Evolutionary conservation across 2,888 invertebrate genomes (phyloP).

Genomic region (Halictus quadricinctus): DNA sequence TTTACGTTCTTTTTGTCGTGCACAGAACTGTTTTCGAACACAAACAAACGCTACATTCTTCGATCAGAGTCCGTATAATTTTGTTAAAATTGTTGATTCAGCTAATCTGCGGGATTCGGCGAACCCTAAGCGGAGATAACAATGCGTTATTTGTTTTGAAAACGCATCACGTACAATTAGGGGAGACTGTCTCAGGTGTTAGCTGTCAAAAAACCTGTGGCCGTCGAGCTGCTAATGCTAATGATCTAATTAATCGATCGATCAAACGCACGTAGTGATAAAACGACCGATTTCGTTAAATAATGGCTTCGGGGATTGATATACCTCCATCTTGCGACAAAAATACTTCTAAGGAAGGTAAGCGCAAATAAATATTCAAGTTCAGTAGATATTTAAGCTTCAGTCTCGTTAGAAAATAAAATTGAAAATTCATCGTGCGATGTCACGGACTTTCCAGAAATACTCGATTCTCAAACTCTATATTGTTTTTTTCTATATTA

Average conservation of each 20-base stretch:
- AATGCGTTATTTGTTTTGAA: conserved; percentile 39
- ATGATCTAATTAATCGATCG: background rate
- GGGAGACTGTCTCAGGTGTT: background rate
- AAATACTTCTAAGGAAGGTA: conserved; percentile 69
- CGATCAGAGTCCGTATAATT: background rate
- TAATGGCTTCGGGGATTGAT: conserved; percentile 70
- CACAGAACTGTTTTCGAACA: background rate
- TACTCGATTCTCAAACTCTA: too few relatives aligned
- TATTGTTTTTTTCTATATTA: too few relatives aligned
- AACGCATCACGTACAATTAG: background rate
- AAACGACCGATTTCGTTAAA: conserved; percentile 30
- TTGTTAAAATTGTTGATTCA: background rate
- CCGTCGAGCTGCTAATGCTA: background rate
- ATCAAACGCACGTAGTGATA: background rate
- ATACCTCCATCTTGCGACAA: conserved; percentile 72
- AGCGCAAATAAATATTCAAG: background rate
- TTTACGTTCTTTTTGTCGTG: background rate
- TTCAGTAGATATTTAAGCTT: background rate
- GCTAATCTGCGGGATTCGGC: conserved; percentile 9
- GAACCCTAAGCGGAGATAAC: background rate
- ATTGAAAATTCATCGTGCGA: background rate
- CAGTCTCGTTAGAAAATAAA: background rate
- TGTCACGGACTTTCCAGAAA: background rate
- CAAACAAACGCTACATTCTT: background rate
- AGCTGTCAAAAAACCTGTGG: conserved; percentile 29